phyloP scores from a whole-genome alignment of 1,140 invertebrate genomes.

The Atta cephalotes region DNA sequence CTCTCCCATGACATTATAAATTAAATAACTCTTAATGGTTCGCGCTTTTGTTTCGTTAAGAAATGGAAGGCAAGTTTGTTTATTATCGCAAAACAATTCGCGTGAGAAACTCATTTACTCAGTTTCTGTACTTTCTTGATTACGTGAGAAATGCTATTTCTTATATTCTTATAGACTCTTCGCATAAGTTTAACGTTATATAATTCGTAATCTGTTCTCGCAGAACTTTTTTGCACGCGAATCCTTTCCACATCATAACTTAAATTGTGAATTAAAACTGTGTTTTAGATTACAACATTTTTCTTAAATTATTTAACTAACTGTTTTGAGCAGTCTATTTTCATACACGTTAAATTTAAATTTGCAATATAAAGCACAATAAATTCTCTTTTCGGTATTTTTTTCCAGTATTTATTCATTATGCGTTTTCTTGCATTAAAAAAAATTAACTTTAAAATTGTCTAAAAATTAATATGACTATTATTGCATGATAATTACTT shows the following conservation, averaged over 20 bases:
- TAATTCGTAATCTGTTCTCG: background rate
- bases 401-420: background rate
- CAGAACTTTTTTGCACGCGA: background rate
- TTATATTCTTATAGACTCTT: background rate
- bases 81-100: slow-evolving; percentile 9
- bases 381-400: background rate
- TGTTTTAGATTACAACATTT: background rate
- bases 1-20: background rate
- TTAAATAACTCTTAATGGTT: background rate
- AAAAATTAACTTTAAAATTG: background rate
- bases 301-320: background rate
- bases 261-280: background rate
- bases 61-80: background rate
- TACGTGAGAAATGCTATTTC: slow-evolving; percentile 1
- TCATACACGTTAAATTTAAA: background rate
- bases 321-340: background rate
- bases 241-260: background rate
- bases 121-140: slow-evolving; percentile 29
- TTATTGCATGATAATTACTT: background rate
- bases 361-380: background rate
- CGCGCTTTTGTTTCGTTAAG: background rate
- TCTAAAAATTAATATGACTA: background rate
- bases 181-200: background rate
- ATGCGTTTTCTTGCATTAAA: background rate
- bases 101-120: slow-evolving; percentile 7